A percentile compares a stretch with the other conserved stretches of the same genome.
phyloP scores from a whole-genome alignment of 2,888 invertebrate genomes.

The Villa cingulata region DNA sequence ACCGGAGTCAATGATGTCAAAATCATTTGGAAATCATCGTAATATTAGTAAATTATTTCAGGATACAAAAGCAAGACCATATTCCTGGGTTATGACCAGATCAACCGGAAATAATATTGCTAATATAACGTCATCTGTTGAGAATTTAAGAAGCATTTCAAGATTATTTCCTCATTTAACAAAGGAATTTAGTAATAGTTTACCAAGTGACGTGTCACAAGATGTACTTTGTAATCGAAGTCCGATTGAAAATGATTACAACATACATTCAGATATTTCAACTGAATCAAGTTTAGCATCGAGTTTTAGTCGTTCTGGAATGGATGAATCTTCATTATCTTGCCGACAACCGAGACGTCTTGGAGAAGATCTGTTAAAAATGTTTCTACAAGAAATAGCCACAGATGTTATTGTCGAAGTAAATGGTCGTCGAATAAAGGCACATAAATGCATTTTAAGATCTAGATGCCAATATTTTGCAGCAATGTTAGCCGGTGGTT shows the following conservation, averaged over 20 bases:
- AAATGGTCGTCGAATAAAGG: slow-evolving; percentile 66
- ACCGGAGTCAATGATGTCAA: slow-evolving; percentile 30
- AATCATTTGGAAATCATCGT: slow-evolving; percentile 32
- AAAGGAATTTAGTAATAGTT: slow-evolving; percentile 34
- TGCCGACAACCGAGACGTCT: slow-evolving; percentile 47
- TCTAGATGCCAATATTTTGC: slow-evolving; percentile 89
- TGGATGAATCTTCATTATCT: slow-evolving; percentile 38
- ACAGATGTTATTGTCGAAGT: slow-evolving; percentile 80
- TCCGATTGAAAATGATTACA: slow-evolving; percentile 37
- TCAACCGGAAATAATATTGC: slow-evolving; percentile 41
- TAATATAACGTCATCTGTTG: slow-evolving; percentile 43
- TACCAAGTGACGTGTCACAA: slow-evolving; percentile 31
- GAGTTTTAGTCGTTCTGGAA: slow-evolving; percentile 43
- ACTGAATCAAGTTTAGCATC: slow-evolving; percentile 44
- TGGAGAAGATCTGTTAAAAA: slow-evolving; percentile 74
- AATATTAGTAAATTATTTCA: slow-evolving; percentile 31
- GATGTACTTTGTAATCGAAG: slow-evolving; percentile 20
- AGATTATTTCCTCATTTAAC: slow-evolving; percentile 48
- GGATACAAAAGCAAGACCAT: slow-evolving; percentile 39
- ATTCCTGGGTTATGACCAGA: slow-evolving; percentile 42
- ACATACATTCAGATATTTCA: slow-evolving; percentile 39
- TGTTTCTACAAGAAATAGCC: slow-evolving; percentile 84
- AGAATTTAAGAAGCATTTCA: slow-evolving; percentile 44
- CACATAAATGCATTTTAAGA: slow-evolving; percentile 83
- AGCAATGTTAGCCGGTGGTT: slow-evolving; percentile 74